Base-by-base conservation (phyloP, 2,888 invertebrate species). In the Nomada ferruginata region DNA sequence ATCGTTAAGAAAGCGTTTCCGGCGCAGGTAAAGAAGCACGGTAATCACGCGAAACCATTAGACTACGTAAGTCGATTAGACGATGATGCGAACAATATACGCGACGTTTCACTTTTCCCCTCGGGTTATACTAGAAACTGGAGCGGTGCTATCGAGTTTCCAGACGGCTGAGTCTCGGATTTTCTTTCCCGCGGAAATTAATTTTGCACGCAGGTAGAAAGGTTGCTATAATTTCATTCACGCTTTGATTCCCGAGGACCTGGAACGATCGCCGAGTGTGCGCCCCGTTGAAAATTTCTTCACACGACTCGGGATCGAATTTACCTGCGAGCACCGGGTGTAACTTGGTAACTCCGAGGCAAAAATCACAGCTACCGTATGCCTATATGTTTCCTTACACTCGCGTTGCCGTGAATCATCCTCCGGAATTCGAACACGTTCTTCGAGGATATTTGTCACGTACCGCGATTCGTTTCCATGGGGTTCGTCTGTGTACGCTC, bases 11-110 rank as follows among this genome's bases (percentile, higher is more conserved):
- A 53, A 23, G 60, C 71, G 18, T 79, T 77, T 79, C 78, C 79
- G 78, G 65, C 26, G 53, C 65, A 66, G 65, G 71, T 78, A 61
- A 79, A 78, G 78, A 78, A 55, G 61, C 65, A 50, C 59, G 64
- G 50, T 78, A 65, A 79, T 79, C 70, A 60, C 55, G 77, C 65
- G 79, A 70, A 79, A 77, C 65, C 65, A 79, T 79, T 79, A 79
- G 77, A 65, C 70, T 66, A 78, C 65, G 65, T 66, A 66, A 79
- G 78, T 78, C 71, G 79, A 78, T 79, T 79, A 78, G 60, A 78
- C 78, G 53, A 70, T 36, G 50, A 61, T 52, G 70, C 36, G 65
- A 61, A 78, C 78, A 78, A 78, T 61, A 55, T 60, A 47, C 69
- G 29, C 63, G 52, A 20, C 57, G 52, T 75, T 75, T 44, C 55